phyloP scores from a whole-genome alignment of 30 jellyfish, hydroid and myxozoan species.

The Chironex yamaguchii region DNA sequence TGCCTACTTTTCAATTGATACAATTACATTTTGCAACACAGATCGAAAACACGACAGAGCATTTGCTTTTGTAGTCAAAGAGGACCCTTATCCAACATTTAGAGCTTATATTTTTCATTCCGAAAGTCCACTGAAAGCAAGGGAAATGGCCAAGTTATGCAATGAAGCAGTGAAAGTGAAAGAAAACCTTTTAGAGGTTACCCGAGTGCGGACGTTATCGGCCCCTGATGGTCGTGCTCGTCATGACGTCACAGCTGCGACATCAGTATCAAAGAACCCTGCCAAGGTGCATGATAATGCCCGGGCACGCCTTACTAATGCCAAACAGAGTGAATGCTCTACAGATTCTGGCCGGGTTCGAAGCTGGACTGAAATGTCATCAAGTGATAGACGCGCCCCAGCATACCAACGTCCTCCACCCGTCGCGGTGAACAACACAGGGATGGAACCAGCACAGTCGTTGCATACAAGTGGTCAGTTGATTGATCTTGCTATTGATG shows the following conservation, averaged over 20 bases:
- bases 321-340: neutral
- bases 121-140: conserved; percentile 65
- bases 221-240: conserved; percentile 3
- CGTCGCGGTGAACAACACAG: neutral
- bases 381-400: no score
- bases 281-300: neutral
- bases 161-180: conserved; percentile 40
- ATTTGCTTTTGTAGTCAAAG: conserved; percentile 70
- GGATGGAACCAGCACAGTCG: neutral
- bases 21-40: conserved; percentile 53
- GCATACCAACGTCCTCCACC: neutral
- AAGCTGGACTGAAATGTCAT: neutral
- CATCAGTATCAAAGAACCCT: neutral
- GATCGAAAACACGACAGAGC: conserved; percentile 82
- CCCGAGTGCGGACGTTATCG: conserved; percentile 57
- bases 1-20: conserved; percentile 30
- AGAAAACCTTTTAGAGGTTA: conserved; percentile 29
- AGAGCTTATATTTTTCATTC: conserved; percentile 83
- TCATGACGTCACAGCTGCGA: no score
- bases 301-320: neutral
- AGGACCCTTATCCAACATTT: conserved; percentile 14
- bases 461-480: neutral
- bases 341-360: neutral
- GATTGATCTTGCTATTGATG: neutral
- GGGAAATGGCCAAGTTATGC: conserved; percentile 17